phyloP scores from a whole-genome alignment of 2,113 vertebrate genomes.

The Uropsilus gracilis region DNA sequence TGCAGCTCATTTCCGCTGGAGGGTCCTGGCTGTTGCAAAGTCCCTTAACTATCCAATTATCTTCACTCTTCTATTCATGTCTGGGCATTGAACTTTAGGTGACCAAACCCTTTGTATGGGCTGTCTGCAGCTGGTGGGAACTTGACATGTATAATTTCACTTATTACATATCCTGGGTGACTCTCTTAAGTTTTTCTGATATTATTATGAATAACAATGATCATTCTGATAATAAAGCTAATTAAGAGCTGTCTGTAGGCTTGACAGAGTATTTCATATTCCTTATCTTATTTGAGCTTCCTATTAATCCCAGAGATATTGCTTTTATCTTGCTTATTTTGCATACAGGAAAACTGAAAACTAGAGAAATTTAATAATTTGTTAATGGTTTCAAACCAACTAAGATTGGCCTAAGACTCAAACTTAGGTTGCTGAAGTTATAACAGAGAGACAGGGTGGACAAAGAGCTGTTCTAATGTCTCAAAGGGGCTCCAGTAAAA shows the following conservation, averaged over 20 bases:
- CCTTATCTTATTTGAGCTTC: background rate
- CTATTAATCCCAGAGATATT: background rate
- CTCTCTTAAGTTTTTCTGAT: background rate
- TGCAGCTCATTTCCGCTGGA: background rate
- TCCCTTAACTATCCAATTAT: background rate
- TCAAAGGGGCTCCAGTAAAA: background rate
- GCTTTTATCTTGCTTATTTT: background rate
- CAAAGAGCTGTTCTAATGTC: background rate
- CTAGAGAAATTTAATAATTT: constrained; percentile 5
- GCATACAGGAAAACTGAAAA: background rate
- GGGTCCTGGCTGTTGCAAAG: background rate
- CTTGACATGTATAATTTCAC: background rate
- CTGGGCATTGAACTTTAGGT: background rate
- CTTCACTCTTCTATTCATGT: background rate
- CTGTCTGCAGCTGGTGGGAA: background rate
- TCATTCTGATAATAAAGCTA: background rate
- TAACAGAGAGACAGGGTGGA: background rate
- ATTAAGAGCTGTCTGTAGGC: background rate
- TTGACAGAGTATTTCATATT: background rate
- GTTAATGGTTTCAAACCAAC: background rate
- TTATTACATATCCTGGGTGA: background rate
- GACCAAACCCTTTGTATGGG: background rate
- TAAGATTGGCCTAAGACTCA: background rate
- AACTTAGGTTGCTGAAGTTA: background rate
- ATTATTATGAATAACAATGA: background rate